phyloP scores from a whole-genome alignment of 2,888 invertebrate species.

The Lasioglossum zephyrum region DNA sequence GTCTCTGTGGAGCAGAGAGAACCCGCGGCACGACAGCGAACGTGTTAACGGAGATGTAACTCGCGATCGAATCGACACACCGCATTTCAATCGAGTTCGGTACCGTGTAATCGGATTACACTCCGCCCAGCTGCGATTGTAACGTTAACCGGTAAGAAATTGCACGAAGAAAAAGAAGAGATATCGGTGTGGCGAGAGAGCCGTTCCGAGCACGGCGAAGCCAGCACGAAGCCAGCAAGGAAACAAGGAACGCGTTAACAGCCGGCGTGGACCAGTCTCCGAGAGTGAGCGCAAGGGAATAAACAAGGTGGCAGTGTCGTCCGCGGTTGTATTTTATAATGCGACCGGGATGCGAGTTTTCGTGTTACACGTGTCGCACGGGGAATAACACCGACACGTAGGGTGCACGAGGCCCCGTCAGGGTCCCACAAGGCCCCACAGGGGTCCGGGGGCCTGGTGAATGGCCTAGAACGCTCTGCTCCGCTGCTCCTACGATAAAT shows the following conservation, averaged over 20 bases:
- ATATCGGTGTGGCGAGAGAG: not conserved
- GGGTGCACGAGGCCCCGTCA: not conserved
- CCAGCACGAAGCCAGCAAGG: not conserved
- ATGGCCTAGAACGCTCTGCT: constrained; percentile 52
- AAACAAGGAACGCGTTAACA: constrained; percentile 18
- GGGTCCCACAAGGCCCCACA: not conserved
- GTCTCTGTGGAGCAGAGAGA: not conserved
- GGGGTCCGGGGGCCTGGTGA: constrained; percentile 41
- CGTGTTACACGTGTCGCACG: constrained; percentile 38
- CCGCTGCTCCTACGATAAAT: constrained; percentile 67
- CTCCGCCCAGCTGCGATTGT: constrained; percentile 2
- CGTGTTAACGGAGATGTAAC: constrained; percentile 31
- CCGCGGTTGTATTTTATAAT: not conserved
- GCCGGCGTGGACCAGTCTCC: not conserved
- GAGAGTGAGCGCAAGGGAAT: not conserved
- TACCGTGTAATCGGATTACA: constrained; percentile 8
- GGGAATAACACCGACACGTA: constrained; percentile 29
- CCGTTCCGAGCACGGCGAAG: no score
- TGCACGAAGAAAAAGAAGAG: not conserved
- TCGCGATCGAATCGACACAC: constrained; percentile 14
- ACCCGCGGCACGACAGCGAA: not conserved
- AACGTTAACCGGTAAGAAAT: constrained; percentile 8
- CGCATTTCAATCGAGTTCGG: constrained; percentile 3
- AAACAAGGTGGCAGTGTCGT: not conserved
- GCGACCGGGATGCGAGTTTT: constrained; percentile 25